A percentile compares a stretch with the other conserved stretches of the same genome.
phyloP scores from a whole-genome alignment of 1,140 invertebrate genomes.

The Solenopsis fugax region DNA sequence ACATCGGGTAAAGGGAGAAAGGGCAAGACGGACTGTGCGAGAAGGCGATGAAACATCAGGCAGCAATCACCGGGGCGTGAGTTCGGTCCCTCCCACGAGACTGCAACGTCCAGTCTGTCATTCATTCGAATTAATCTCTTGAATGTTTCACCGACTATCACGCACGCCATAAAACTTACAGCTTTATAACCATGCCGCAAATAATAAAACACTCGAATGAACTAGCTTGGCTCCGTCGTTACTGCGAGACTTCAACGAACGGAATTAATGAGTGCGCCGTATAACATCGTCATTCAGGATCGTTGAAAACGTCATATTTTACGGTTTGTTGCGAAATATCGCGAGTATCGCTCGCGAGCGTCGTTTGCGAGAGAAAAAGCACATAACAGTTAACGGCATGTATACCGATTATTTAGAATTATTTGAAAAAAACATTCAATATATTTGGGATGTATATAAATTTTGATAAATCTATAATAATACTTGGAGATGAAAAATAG shows the following conservation, averaged over 20 bases:
- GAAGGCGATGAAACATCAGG: conserved; percentile 61
- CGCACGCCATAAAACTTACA: conserved; percentile 65
- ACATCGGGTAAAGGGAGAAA: background rate
- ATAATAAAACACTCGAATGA: conserved; percentile 60
- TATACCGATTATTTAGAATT: conserved; percentile 16
- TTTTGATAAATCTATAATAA: conserved; percentile 11
- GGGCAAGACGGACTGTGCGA: background rate
- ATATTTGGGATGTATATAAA: background rate
- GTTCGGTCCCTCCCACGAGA: conserved; percentile 65
- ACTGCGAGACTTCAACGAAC: conserved; percentile 27
- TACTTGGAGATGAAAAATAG: background rate
- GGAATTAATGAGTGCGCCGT: conserved; percentile 32
- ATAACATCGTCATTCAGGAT: conserved; percentile 26
- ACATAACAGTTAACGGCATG: conserved; percentile 17
- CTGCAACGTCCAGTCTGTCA: conserved; percentile 70
- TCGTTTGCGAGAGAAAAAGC: background rate
- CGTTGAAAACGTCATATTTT: conserved; percentile 46
- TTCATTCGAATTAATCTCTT: conserved; percentile 75
- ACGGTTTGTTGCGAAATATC: conserved; percentile 54
- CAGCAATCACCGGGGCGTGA: conserved; percentile 73
- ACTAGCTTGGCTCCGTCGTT: conserved; percentile 48
- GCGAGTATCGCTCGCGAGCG: background rate
- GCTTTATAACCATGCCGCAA: conserved; percentile 60
- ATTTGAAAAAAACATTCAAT: background rate
- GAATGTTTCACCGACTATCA: conserved; percentile 72